Base-by-base conservation (phyloP, 2,888 invertebrate species). In the Nymphalis polychloros region DNA sequence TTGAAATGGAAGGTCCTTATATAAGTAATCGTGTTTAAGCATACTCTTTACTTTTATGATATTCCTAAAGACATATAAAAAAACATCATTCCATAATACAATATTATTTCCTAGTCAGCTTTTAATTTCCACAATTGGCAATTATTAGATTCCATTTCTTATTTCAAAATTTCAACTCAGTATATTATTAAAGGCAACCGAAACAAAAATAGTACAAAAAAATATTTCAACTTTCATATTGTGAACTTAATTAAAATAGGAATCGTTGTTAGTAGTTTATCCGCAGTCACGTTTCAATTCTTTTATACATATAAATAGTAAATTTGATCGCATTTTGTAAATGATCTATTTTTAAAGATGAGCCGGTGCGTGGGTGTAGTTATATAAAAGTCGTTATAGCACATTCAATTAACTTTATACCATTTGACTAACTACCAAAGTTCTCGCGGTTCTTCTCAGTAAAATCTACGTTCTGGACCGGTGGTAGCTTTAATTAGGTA, bases 91-190 rank as follows among this genome's bases (percentile, higher is more conserved):
- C 57, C 17, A 31, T 55, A 55, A 31, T 55, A 41, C 57, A 47
- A 63, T 23, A 63, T 47, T 63, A 53, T 48, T 55, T 46, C 31
- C 31, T 31, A 50, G 59, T 20, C 59, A 60, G 60, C 55, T 57
- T 68, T 62, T 64, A 64, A 68, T 64, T 61, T 68, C 50, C 61
- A 50, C 64, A 68, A 68, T 59, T 64, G 31, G 49, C 64, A 62
- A 49, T 68, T 64, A 60, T 64, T 68, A 64, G 60, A 64, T 61
- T 64, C 53, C 53, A 68, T 49, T 67, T 67, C 23, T 60, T 55
- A 61, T 60, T 64, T 64, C 23, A n/a, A 68, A 47, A 60, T 60
- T 55, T 66, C 48, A 52, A 48, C 61, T 66, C 55, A 60, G 46
- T 52, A 35, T 53, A 23, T 61, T 55, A 61, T 48, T 61, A 55